phyloP scores from a whole-genome alignment of 2,888 invertebrate genomes.

The Drosophila affinis region DNA sequence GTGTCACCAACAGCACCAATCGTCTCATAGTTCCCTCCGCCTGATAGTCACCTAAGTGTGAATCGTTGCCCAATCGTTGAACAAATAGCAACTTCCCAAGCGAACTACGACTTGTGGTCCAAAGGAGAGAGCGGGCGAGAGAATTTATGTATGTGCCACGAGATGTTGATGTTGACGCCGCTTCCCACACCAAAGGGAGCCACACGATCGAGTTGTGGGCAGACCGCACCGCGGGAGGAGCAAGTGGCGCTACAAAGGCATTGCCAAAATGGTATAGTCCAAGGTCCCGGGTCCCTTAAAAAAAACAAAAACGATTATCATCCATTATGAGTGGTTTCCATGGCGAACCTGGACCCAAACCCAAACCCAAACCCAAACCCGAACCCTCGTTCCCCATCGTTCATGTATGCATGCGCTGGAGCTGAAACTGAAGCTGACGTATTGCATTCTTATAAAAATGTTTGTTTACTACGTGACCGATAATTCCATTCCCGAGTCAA shows the following conservation, averaged over 20 bases:
- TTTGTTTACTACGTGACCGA: slow-evolving; percentile 84
- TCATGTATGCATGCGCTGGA: slow-evolving; percentile 37
- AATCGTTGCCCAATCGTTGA: neutral
- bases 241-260: slow-evolving; percentile 73
- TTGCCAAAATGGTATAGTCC: slow-evolving; percentile 43
- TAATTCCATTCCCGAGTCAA: slow-evolving; percentile 40
- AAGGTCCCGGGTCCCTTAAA: slow-evolving; percentile 14
- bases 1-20: neutral
- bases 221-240: slow-evolving; percentile 29
- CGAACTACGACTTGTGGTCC: neutral
- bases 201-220: slow-evolving; percentile 37
- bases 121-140: slow-evolving; percentile 12
- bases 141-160: neutral
- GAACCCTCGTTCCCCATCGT: slow-evolving; percentile 11
- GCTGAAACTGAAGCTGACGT: slow-evolving; percentile 28
- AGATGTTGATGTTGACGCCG: slow-evolving; percentile 49
- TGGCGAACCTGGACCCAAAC: neutral
- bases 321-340: slow-evolving; percentile 79
- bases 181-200: slow-evolving; percentile 64
- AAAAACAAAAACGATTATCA: slow-evolving; percentile 80
- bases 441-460: slow-evolving; percentile 80
- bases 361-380: slow-evolving; percentile 2
- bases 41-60: neutral
- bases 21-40: neutral
- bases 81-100: neutral